Conservation (phyloP, 2,797 vertebrate species). For the Pogoniulus pusillus region DNA sequence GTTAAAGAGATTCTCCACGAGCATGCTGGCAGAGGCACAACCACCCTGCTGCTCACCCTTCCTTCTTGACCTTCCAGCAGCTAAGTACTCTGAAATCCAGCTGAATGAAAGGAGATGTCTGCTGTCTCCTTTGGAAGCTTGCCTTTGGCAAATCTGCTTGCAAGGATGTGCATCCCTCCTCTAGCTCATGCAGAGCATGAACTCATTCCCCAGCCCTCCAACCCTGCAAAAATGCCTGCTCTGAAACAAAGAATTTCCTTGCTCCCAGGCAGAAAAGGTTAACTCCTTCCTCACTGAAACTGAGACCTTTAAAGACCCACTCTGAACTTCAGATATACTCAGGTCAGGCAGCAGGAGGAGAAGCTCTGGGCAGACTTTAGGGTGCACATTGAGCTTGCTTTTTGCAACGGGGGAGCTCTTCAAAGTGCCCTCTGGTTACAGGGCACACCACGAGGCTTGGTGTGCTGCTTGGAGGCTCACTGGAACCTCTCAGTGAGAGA, state of each 20-base stretch:
- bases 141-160: neutral
- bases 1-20: neutral
- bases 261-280: neutral
- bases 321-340: neutral
- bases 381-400: neutral
- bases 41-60: neutral
- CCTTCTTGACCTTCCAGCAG: neutral
- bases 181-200: neutral
- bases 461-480: too few relatives aligned
- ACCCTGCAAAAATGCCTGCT: slow-evolving; percentile 8
- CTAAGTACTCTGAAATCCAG: neutral
- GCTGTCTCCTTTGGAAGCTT: neutral
- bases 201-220: neutral
- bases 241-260: slow-evolving; percentile 4
- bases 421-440: neutral
- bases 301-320: neutral
- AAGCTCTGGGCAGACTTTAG: neutral
- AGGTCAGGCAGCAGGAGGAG: neutral
- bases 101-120: neutral
- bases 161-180: neutral
- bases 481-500: too few relatives aligned
- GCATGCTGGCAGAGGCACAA: neutral
- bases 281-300: slow-evolving; percentile 1
- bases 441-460: neutral
- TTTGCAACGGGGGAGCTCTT: neutral